These are phyloP conservation scores for Trichechus manatus DNA, from an alignment of 2,113 vertebrate genomes.

Conservation along the genomic window DNA sequence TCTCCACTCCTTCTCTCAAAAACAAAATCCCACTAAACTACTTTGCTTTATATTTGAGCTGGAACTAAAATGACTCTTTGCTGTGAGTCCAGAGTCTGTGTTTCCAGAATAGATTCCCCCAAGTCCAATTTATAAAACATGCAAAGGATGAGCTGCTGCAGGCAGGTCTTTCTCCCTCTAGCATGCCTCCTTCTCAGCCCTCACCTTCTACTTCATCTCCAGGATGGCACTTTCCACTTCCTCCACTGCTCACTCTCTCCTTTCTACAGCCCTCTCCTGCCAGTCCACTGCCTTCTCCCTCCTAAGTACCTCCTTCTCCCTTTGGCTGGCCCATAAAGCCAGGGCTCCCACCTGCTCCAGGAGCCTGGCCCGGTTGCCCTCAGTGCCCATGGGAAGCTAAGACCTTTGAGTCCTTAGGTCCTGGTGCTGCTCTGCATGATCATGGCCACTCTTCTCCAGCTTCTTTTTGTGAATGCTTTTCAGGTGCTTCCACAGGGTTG, in stretches of 20 bases:
- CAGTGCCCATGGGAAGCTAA: background rate
- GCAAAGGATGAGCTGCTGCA: background rate
- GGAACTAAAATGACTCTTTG: background rate
- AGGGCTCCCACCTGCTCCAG: conserved; percentile 30
- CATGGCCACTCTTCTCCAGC: background rate
- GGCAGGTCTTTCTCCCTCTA: background rate
- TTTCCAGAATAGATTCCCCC: background rate
- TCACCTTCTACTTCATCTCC: conserved; percentile 50
- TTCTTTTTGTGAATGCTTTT: conserved; percentile 69
- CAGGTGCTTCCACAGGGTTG: conserved; percentile 62
- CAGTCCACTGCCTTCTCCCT: conserved; percentile 53
- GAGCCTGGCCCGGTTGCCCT: conserved; percentile 53
- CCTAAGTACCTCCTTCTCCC: conserved; percentile 52
- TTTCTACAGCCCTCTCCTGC: conserved; percentile 39
- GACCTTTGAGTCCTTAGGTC: background rate
- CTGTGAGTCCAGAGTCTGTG: background rate
- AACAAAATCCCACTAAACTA: background rate
- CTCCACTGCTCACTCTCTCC: conserved; percentile 45
- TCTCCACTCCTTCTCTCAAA: background rate
- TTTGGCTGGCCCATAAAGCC: conserved; percentile 57
- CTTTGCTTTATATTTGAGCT: background rate
- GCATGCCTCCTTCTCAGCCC: conserved; percentile 16
- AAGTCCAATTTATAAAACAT: background rate
- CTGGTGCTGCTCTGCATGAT: background rate
- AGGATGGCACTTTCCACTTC: conserved; percentile 51